Base-by-base conservation (phyloP, 2,888 invertebrate species). In the Unio delphinus region DNA sequence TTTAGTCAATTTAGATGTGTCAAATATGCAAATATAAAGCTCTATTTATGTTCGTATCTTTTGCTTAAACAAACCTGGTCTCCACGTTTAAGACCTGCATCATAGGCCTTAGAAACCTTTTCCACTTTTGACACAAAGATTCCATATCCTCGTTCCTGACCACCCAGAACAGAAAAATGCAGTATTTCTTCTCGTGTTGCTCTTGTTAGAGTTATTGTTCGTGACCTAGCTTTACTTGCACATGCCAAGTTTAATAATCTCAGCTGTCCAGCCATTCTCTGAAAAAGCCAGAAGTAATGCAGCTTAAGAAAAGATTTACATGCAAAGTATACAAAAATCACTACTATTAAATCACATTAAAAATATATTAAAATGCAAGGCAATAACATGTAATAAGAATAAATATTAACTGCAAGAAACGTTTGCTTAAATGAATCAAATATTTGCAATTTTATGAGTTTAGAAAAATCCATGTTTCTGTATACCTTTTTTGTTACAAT, bases 101-200 rank as follows among this genome's bases (percentile, higher is more conserved):
- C 96, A 90, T 97, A 96, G 11, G 98, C 96, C 91, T 97, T 97
- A 3, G 97, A 96, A 78, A 94, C 94, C 83, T 94, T 94, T 88
- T 98, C 97, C 34, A 98, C 97, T 75, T 96, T 96, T 45, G 96
- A 94, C 80, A 99, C 95, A 91, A 97, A 99, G 81, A 99, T 96
- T 67, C 97, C 97, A 91, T 94, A 95, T 70, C 95, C 95, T 85
- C 95, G 92, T 88, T 98, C 98, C 90, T 95, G 95, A 60, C 99
- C 98, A 54, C 99, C 99, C 68, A 97, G 92, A 81, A 99, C 95
- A 85, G 95, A 94, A 89, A 99, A 99, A 88, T 97, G 95, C 28
- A 99, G 92, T 59, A 91, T 88, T 90, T 99, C 98, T 90, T 99
- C 98, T 75, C 98, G 93, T 61, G 95, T 95, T 11, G 97, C 95